Conservation (phyloP, 2,797 vertebrate species). For the Cryptoprocta ferox region DNA sequence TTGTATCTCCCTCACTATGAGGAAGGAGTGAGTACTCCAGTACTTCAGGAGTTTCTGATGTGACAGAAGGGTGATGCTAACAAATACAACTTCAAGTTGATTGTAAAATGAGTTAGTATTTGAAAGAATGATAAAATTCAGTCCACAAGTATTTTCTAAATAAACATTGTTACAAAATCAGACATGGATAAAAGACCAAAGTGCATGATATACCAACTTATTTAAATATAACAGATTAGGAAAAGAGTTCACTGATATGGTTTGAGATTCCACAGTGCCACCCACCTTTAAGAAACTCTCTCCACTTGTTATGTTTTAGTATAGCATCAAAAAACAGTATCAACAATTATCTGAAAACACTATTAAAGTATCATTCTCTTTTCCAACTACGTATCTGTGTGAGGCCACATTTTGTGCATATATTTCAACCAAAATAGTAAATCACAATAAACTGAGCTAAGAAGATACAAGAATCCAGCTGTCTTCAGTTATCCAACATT, state of each 20-base stretch:
- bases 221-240: neutral
- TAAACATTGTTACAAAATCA: conserved; percentile 3
- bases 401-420: conserved; percentile 14
- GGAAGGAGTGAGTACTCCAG: neutral
- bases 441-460: conserved; percentile 5
- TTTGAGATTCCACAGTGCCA: neutral
- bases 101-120: conserved; percentile 24
- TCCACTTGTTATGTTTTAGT: neutral
- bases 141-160: neutral
- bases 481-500: conserved; percentile 1
- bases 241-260: neutral
- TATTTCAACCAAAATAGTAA: conserved; percentile 17
- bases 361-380: conserved; percentile 40
- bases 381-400: neutral
- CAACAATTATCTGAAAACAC: conserved; percentile 41
- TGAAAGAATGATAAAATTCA: neutral
- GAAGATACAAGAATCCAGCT: neutral
- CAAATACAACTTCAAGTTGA: conserved; percentile 21
- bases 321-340: conserved; percentile 10
- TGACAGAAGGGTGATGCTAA: neutral
- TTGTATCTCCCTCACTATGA: neutral
- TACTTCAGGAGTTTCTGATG: neutral
- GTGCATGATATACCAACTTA: neutral
- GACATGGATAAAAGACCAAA: neutral
- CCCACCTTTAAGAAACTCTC: neutral